These are phyloP conservation scores for Crotalus viridis DNA, from an alignment of 2,113 vertebrate species.

Conservation along the genomic window DNA sequence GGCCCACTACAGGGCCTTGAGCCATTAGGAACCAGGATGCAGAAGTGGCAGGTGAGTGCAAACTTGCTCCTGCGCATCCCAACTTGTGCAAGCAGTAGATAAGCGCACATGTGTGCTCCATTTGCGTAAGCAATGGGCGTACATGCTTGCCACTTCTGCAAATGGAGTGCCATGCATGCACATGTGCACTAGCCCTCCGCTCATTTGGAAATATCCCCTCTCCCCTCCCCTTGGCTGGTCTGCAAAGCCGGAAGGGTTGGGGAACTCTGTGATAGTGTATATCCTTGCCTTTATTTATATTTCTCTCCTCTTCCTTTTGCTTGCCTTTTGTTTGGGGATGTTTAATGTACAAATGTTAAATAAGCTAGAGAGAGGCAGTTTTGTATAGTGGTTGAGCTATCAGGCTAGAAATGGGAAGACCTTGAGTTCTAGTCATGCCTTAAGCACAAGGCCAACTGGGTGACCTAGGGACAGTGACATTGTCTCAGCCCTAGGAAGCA, in stretches of 20 bases:
- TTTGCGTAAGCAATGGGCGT: background rate
- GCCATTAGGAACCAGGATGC: background rate
- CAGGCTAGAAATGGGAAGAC: background rate
- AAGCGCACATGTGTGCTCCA: rapidly evolving
- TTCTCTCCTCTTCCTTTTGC: background rate
- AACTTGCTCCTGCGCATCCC: background rate
- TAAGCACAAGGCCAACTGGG: background rate
- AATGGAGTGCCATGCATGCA: background rate
- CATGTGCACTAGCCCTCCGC: background rate
- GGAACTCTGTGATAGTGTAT: background rate
- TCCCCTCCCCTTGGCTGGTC: background rate
- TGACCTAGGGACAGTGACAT: background rate
- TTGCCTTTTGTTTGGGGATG: background rate
- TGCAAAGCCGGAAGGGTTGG: background rate
- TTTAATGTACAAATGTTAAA: background rate
- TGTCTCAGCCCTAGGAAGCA: background rate
- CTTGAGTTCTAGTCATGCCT: background rate
- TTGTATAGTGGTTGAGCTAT: background rate
- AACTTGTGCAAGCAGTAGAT: background rate
- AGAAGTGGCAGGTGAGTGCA: background rate
- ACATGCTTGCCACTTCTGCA: background rate
- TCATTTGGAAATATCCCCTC: background rate
- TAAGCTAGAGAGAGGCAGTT: background rate
- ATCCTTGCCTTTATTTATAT: background rate
- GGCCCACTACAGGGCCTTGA: background rate